These are phyloP conservation scores for Isichthys henryi DNA, from an alignment of 2,113 vertebrate genomes.

Conservation along the genomic window DNA sequence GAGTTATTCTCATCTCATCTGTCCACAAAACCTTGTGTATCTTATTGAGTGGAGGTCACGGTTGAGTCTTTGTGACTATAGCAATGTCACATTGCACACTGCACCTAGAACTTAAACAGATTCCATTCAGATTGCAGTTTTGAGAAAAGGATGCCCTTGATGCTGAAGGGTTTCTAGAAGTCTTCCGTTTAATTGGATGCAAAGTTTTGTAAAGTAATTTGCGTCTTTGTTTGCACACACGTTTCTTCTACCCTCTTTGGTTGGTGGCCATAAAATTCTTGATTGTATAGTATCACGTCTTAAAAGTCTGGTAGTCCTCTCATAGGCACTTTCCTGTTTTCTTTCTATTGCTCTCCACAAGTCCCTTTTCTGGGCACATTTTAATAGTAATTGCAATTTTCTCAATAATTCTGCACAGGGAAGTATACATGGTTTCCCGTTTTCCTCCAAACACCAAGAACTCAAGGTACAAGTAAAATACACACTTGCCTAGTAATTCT, in stretches of 20 bases:
- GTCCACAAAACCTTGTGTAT: not conserved
- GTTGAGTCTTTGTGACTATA: not conserved
- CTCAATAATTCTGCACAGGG: not conserved
- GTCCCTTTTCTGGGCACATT: not conserved
- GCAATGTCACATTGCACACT: not conserved
- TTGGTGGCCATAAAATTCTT: not conserved
- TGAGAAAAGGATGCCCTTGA: too few relatives aligned
- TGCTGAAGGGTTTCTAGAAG: not conserved
- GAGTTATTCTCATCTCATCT: too few relatives aligned
- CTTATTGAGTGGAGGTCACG: not conserved
- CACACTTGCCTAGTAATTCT: not conserved
- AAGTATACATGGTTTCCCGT: not conserved
- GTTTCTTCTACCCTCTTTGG: not conserved
- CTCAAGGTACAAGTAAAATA: not conserved
- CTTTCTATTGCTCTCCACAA: not conserved
- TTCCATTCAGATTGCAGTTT: not conserved
- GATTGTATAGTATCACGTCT: too few relatives aligned
- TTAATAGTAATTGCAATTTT: not conserved
- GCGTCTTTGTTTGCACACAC: not conserved
- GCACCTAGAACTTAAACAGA: not conserved
- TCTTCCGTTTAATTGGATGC: not conserved
- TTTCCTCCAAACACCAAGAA: not conserved
- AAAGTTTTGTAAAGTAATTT: not conserved
- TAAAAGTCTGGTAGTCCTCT: not conserved
- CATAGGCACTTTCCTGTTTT: not conserved